A percentile compares a stretch with the other conserved stretches of the same genome.
phyloP scores from a whole-genome alignment of 1,140 invertebrate species.

The Sinella curviseta region DNA sequence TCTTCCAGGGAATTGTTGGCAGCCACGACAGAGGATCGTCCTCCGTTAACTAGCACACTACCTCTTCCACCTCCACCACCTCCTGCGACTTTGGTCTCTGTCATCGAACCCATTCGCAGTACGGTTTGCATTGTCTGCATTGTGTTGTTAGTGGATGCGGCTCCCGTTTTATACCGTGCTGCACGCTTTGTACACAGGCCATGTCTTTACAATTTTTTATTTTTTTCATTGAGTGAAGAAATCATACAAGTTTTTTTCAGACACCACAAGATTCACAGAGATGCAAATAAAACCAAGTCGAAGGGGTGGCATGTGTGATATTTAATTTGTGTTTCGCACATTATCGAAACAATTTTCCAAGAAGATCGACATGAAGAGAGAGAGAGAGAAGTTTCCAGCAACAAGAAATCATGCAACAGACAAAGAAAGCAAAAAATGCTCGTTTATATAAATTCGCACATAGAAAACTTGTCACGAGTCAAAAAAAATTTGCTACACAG shows the following conservation, averaged over 20 bases:
- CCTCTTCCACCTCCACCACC: constrained; percentile 19
- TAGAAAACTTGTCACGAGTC: too few relatives aligned
- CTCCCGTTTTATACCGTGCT: constrained; percentile 42
- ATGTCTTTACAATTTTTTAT: constrained; percentile 38
- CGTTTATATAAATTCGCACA: too few relatives aligned
- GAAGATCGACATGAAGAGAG: too few relatives aligned
- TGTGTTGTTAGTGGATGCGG: constrained; percentile 44
- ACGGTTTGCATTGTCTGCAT: constrained; percentile 49
- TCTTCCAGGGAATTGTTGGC: neutral
- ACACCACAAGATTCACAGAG: neutral
- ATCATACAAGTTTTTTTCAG: neutral
- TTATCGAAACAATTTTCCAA: neutral
- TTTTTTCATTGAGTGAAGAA: neutral
- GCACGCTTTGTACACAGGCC: constrained; percentile 46
- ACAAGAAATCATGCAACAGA: constrained; percentile 7
- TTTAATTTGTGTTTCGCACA: neutral
- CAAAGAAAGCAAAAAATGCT: neutral
- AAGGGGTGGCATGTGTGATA: neutral
- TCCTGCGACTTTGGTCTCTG: constrained; percentile 40
- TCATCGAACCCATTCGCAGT: constrained; percentile 42
- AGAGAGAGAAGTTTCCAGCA: neutral
- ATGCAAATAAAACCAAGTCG: neutral
- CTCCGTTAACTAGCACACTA: constrained; percentile 17
- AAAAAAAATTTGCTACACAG: neutral
- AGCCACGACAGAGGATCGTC: neutral